phyloP scores from a whole-genome alignment of 2,888 invertebrate genomes.

The Latrodectus elegans region DNA sequence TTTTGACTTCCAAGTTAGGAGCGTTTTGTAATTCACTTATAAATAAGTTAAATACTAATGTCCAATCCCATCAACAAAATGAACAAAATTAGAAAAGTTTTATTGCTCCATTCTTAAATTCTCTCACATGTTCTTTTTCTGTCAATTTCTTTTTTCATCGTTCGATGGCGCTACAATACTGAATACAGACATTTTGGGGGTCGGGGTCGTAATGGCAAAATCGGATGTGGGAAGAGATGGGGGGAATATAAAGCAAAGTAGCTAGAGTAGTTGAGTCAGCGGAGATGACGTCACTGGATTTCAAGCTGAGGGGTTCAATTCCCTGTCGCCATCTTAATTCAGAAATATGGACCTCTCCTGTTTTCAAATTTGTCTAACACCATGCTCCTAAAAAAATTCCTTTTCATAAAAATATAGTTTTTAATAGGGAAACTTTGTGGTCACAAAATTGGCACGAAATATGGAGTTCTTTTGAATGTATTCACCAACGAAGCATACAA shows the following conservation, averaged over 20 bases:
- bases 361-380: neutral
- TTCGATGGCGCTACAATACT: slow-evolving; percentile 66
- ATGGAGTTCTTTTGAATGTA: no score
- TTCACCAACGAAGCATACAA: no score
- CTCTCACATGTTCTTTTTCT: neutral
- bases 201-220: slow-evolving; percentile 15
- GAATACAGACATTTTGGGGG: slow-evolving; percentile 40
- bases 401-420: no score
- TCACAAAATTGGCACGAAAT: no score
- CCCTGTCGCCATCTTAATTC: slow-evolving; percentile 48
- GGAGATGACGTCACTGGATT: slow-evolving; percentile 54
- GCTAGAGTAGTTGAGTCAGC: slow-evolving; percentile 45
- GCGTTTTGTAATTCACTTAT: no score
- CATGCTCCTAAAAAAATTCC: no score
- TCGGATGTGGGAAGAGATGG: slow-evolving; percentile 18
- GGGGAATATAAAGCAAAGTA: slow-evolving; percentile 15
- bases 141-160: slow-evolving; percentile 57
- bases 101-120: neutral
- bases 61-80: neutral
- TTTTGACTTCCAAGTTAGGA: no score
- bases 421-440: no score
- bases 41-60: neutral
- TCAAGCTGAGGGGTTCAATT: slow-evolving; percentile 26
- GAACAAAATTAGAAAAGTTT: neutral
- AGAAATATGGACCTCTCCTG: neutral